Conservation (phyloP, 2,888 invertebrate genomes). For the Chloroclystis v-ata region DNA sequence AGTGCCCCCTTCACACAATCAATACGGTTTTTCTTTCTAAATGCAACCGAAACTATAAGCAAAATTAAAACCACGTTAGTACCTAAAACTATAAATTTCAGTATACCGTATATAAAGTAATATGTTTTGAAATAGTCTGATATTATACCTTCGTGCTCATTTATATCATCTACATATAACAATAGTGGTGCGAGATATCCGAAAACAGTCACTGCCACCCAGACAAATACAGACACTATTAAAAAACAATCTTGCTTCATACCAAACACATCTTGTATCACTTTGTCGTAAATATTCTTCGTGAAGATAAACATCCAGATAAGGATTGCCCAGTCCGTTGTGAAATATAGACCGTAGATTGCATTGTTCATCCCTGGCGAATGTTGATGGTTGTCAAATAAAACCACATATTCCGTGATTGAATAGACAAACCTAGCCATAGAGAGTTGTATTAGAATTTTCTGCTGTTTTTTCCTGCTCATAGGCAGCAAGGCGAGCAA, state of each 20-base stretch:
- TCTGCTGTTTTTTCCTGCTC: no score
- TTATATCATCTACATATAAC: not conserved
- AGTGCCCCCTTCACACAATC: not conserved
- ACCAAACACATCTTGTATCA: conserved; percentile 7
- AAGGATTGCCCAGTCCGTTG: not conserved
- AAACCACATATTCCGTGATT: no score
- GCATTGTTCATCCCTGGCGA: no score
- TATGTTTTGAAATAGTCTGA: not conserved
- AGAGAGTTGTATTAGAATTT: no score
- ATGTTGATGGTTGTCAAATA: no score
- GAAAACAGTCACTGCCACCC: not conserved
- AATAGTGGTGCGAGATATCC: conserved; percentile 1
- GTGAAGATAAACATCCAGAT: conserved; percentile 13
- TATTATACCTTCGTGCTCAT: not conserved
- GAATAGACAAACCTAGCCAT: no score
- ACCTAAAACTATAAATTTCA: conserved; percentile 10
- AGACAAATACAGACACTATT: conserved; percentile 6
- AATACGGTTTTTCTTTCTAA: not conserved
- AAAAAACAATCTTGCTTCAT: not conserved
- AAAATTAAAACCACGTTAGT: conserved; percentile 7
- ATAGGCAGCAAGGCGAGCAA: no score
- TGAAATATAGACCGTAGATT: not conserved
- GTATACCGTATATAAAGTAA: conserved; percentile 2
- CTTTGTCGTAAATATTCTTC: conserved; percentile 7
- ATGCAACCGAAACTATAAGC: conserved; percentile 7